phyloP scores from a whole-genome alignment of 2,113 vertebrate genomes.

The Anseranas semipalmata region DNA sequence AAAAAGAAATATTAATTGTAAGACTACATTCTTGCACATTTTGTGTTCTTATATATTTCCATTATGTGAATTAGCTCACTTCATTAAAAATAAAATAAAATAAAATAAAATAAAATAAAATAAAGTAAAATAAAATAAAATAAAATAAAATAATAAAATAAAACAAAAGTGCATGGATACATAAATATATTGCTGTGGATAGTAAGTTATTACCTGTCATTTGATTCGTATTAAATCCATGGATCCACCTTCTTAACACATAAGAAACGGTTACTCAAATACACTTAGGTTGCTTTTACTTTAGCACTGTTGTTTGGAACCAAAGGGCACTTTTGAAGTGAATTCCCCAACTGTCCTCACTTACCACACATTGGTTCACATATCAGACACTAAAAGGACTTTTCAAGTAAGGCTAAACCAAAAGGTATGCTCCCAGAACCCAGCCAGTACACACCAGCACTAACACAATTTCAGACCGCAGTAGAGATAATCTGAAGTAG shows the following conservation, averaged over 20 bases:
- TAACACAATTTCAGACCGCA: neutral
- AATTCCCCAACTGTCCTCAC: neutral
- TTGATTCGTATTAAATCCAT: neutral
- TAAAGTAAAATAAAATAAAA: neutral
- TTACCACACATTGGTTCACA: neutral
- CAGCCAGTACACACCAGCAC: accelerated
- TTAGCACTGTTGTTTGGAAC: neutral
- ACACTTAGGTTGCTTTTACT: neutral
- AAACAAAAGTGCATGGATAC: neutral
- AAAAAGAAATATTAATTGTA: neutral
- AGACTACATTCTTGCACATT: neutral
- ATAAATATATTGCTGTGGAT: neutral
- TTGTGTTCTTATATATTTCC: neutral
- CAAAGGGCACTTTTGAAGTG: neutral
- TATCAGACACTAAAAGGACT: neutral
- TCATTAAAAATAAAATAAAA: neutral
- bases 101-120: no score
- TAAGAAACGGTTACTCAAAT: neutral
- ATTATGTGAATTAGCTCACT: neutral
- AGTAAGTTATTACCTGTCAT: neutral
- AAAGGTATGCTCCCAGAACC: neutral
- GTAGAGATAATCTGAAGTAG: neutral
- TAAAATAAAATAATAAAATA: neutral
- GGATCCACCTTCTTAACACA: neutral
- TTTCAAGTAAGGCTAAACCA: neutral